A percentile compares a stretch with the other conserved stretches of the same genome.
phyloP scores from a whole-genome alignment of 2,113 vertebrate species.

The Petroica traversi region DNA sequence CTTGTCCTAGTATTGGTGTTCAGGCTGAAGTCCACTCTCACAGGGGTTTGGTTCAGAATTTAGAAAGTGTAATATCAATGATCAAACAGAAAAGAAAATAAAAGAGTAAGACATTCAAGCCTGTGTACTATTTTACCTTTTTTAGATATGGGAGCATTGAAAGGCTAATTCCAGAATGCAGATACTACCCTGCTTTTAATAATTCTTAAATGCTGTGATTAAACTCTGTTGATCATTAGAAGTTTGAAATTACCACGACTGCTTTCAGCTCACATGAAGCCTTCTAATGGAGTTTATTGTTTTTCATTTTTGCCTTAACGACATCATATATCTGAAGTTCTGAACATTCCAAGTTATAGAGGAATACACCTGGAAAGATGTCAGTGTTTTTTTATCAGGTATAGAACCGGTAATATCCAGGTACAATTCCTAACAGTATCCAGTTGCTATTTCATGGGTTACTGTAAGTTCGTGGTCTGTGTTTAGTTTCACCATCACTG shows the following conservation, averaged over 20 bases:
- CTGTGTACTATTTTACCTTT: neutral
- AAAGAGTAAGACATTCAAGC: neutral
- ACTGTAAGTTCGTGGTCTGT: neutral
- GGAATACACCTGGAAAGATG: neutral
- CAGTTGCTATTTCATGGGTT: neutral
- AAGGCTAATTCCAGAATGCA: neutral
- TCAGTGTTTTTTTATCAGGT: neutral
- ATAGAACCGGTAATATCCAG: neutral
- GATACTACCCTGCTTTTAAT: neutral
- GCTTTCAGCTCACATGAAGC: neutral
- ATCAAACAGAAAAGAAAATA: neutral
- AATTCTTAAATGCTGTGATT: neutral
- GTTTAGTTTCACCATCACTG: neutral
- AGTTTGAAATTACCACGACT: neutral
- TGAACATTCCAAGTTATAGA: neutral
- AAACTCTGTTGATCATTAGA: neutral
- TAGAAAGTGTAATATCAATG: neutral
- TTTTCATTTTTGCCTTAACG: neutral
- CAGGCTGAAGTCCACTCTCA: neutral
- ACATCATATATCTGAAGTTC: neutral
- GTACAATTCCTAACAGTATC: neutral
- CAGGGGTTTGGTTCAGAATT: neutral
- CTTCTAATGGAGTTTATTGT: neutral
- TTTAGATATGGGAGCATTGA: neutral
- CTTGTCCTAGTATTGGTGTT: neutral